Evolutionary conservation across 2,888 invertebrate genomes (phyloP).

Genomic region (Alloplasta piceator): DNA sequence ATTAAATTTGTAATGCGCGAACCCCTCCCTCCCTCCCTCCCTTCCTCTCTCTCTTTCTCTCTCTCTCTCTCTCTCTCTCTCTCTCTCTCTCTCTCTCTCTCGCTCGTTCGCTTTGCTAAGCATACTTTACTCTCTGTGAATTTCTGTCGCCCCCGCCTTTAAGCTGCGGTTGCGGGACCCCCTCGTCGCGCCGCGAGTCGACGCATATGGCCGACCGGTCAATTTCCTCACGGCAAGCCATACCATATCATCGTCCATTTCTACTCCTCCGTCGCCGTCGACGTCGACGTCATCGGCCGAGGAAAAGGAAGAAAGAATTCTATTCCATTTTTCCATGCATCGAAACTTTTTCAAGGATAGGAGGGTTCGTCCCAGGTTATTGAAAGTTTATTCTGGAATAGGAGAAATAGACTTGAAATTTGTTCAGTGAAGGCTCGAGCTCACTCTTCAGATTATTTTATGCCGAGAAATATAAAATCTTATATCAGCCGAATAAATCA

Average conservation of each 20-base stretch:
- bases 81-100: conserved; percentile 58
- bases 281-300: background rate
- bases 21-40: conserved; percentile 55
- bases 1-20: conserved; percentile 88
- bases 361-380: too few relatives aligned
- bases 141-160: conserved; percentile 39
- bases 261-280: conserved; percentile 30
- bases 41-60: too few relatives aligned
- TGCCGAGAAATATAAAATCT: too few relatives aligned
- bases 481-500: too few relatives aligned
- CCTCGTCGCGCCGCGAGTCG: conserved; percentile 72
- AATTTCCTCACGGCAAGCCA: conserved; percentile 75
- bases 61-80: conserved; percentile 49
- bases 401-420: too few relatives aligned
- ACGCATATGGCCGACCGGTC: conserved; percentile 81
- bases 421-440: too few relatives aligned
- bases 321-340: too few relatives aligned
- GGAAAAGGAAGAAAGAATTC: background rate
- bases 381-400: too few relatives aligned
- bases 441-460: too few relatives aligned
- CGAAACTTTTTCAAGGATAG: too few relatives aligned
- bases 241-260: conserved; percentile 58
- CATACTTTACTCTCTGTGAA: conserved; percentile 17
- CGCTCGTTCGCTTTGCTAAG: conserved; percentile 12
- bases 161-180: conserved; percentile 60